These are phyloP conservation scores for Nomada goodeniana DNA, from an alignment of 2,888 invertebrate genomes.

Conservation along the genomic window DNA sequence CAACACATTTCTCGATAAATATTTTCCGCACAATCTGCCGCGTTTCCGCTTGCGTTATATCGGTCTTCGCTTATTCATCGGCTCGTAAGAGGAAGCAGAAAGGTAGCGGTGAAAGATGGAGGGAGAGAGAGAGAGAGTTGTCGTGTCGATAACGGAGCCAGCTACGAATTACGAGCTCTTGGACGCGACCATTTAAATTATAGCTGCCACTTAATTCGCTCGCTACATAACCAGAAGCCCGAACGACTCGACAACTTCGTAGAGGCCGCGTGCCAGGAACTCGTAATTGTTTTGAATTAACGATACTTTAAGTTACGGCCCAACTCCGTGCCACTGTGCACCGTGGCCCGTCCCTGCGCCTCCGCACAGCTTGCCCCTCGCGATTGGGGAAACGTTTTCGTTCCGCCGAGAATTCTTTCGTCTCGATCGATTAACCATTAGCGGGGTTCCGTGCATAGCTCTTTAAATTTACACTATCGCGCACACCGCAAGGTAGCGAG, in stretches of 20 bases:
- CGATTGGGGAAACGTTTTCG: neutral
- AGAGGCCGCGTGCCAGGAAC: conserved; percentile 72
- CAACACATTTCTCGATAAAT: conserved; percentile 29
- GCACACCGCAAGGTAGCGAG: no score
- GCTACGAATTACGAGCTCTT: conserved; percentile 50
- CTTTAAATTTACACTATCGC: no score
- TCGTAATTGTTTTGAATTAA: conserved; percentile 75
- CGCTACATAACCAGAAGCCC: conserved; percentile 64
- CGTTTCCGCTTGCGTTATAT: conserved; percentile 20
- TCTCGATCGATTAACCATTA: no score
- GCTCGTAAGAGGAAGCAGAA: neutral
- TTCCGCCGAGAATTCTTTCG: no score
- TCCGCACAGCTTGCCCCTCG: conserved; percentile 3
- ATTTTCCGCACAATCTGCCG: conserved; percentile 47
- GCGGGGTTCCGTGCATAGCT: no score
- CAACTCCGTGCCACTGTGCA: conserved; percentile 51
- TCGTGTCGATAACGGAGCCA: conserved; percentile 38
- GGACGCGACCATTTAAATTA: conserved; percentile 62
- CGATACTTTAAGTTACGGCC: conserved; percentile 71
- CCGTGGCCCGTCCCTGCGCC: conserved; percentile 11
- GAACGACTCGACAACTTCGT: conserved; percentile 65
- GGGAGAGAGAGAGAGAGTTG: neutral
- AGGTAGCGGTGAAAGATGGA: neutral
- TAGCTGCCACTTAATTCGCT: conserved; percentile 65
- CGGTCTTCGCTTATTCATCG: neutral